These are phyloP conservation scores for Holacanthus passer DNA, from an alignment of 2,113 vertebrate genomes.

Conservation along the genomic window DNA sequence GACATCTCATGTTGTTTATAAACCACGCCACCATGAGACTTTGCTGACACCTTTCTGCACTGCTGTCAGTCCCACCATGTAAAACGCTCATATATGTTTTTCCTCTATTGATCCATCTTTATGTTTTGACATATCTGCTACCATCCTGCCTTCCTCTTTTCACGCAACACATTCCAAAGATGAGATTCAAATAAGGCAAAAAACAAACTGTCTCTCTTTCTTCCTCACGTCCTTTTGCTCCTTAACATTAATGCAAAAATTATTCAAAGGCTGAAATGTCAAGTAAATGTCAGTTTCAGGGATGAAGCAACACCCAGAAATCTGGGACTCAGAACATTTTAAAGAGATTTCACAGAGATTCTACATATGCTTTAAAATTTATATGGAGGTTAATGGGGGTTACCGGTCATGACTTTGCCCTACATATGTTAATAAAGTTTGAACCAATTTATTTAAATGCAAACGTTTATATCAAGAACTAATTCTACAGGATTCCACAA, in stretches of 20 bases:
- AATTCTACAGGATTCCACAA: not conserved
- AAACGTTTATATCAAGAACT: not conserved
- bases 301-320: conserved; percentile 44
- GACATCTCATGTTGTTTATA: not conserved
- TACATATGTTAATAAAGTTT: not conserved
- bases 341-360: not conserved
- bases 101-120: not conserved
- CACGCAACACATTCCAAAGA: not conserved
- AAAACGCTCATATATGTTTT: not conserved
- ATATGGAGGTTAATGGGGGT: conserved; percentile 5
- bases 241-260: not conserved
- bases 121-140: not conserved
- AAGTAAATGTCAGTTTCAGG: not conserved
- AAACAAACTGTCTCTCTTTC: not conserved
- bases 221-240: not conserved
- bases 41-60: not conserved
- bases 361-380: conserved; percentile 13
- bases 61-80: not conserved
- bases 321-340: not conserved
- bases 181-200: no score
- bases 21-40: not conserved
- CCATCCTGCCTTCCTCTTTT: not conserved
- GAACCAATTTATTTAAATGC: not conserved
- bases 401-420: not conserved
- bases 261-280: conserved; percentile 8